A percentile compares a stretch with the other conserved stretches of the same genome.
phyloP scores from a whole-genome alignment of 1,140 invertebrate species.

The Papilio polyxenes region DNA sequence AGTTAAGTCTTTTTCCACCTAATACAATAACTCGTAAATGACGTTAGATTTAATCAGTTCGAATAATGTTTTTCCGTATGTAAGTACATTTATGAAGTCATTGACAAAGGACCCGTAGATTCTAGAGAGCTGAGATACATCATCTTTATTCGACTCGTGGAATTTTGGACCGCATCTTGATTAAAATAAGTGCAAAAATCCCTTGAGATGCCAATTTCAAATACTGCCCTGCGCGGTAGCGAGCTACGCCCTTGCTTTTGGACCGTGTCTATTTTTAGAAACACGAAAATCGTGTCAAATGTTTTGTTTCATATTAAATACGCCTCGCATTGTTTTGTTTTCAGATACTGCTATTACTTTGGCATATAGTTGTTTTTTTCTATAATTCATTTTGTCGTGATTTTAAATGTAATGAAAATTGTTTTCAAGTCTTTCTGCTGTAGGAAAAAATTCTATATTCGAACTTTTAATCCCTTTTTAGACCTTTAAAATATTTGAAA shows the following conservation, averaged over 20 bases:
- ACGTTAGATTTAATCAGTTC: background rate
- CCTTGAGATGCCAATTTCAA: background rate
- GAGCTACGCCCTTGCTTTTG: slow-evolving; percentile 44
- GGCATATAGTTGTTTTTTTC: too few species aligned
- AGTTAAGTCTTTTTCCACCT: background rate
- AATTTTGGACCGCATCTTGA: slow-evolving; percentile 22
- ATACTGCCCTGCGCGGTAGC: slow-evolving; percentile 40
- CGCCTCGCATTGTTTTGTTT: slow-evolving; percentile 9
- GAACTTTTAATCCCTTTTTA: too few species aligned
- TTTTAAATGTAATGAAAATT: too few species aligned
- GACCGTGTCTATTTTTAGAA: slow-evolving; percentile 56
- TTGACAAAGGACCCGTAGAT: background rate
- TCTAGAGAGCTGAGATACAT: slow-evolving; percentile 5
- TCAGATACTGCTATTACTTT: background rate
- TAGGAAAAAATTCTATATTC: too few species aligned
- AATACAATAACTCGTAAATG: background rate
- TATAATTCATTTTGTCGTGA: background rate
- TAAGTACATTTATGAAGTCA: background rate
- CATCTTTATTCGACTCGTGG: background rate
- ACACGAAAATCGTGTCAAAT: slow-evolving; percentile 47
- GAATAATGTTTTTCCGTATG: background rate
- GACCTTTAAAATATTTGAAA: too few species aligned
- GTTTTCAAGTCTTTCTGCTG: too few species aligned
- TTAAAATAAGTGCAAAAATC: slow-evolving; percentile 29
- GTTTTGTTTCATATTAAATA: slow-evolving; percentile 44